Evolutionary conservation across 1,140 invertebrate genomes (phyloP), one percentile per base, ranked within the genome.

Genomic region (Drosophila mauritiana): DNA sequence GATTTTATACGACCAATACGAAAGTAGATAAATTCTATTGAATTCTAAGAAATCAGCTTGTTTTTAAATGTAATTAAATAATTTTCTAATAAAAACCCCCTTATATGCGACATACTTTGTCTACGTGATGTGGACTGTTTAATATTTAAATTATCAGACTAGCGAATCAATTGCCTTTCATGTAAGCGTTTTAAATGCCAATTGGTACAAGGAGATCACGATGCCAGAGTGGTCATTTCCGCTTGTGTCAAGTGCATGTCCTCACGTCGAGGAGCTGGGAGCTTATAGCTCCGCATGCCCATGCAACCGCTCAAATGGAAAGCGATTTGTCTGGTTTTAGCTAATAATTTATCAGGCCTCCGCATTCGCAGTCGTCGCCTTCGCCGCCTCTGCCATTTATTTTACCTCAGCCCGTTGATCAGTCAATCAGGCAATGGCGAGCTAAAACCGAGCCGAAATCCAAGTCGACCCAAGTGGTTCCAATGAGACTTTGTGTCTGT

Each of bases 271-370:
- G 37, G 46, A 53, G 64, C 46, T 82, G 42, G 34, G 25, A 64
- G 59, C 37, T 43, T 22, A 54, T 37, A 52, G 49, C 55, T 70
- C 55, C 45, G 57, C 51, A 57, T 77, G 51, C 31, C 43, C 63
- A 63, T 53, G 43, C 59, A 10, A 48, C 59, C 36, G 73, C 53
- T 68, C 78, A 86, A 90, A 91, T 91, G 85, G 90, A 91, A 91
- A 91, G 90, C 85, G 80, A 91, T 91, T 91, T 91, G 90, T 88
- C 90, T 84, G 85, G 69, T 82, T 91, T 83, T 76, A 73, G 73
- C 81, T 84, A 80, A 91, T 91, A 91, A 86, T 89, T 89, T 91
- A 86, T 73, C 62, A 64, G 73, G 73, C 78, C 54, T 62, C 58
- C 69, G 63, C 57, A 79, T 63, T 83, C 64, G 43, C 56, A 61